phyloP scores from a whole-genome alignment of 2,888 invertebrate genomes.

The Troides aeacus region DNA sequence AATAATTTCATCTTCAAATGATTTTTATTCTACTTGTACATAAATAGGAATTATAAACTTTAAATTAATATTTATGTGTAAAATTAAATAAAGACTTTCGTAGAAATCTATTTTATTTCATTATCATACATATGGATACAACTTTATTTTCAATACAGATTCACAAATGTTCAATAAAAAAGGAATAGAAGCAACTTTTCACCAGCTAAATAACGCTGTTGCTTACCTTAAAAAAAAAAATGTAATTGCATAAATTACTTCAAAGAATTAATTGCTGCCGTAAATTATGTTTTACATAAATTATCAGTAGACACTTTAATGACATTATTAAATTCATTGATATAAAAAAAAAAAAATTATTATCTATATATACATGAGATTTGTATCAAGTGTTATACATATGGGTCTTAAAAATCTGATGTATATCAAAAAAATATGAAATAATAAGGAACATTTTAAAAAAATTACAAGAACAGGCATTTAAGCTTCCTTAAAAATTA shows the following conservation, averaged over 20 bases:
- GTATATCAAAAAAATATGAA: neutral
- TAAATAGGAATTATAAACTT: slow-evolving; percentile 56
- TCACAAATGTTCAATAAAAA: neutral
- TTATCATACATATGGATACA: neutral
- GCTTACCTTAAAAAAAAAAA: too few relatives aligned
- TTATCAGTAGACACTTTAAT: too few relatives aligned
- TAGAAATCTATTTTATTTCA: slow-evolving; percentile 50
- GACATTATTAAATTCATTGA: too few relatives aligned
- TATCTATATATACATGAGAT: neutral
- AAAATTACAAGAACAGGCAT: neutral
- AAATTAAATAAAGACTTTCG: slow-evolving; percentile 76
- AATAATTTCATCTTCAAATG: slow-evolving; percentile 47
- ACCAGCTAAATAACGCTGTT: neutral
- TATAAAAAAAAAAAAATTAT: too few relatives aligned
- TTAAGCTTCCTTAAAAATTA: neutral
- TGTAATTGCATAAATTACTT: too few relatives aligned
- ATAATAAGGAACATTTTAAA: neutral
- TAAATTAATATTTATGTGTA: slow-evolving; percentile 67
- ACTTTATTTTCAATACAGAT: neutral
- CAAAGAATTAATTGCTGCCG: neutral
- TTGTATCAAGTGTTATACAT: neutral
- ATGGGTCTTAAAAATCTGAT: neutral
- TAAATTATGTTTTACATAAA: neutral
- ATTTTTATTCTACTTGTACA: slow-evolving; percentile 53
- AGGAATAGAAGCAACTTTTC: neutral